Evolutionary conservation across 2,113 vertebrate species (phyloP), one percentile per base, ranked within the genome.

Genomic region (Perognathus longimembris): DNA sequence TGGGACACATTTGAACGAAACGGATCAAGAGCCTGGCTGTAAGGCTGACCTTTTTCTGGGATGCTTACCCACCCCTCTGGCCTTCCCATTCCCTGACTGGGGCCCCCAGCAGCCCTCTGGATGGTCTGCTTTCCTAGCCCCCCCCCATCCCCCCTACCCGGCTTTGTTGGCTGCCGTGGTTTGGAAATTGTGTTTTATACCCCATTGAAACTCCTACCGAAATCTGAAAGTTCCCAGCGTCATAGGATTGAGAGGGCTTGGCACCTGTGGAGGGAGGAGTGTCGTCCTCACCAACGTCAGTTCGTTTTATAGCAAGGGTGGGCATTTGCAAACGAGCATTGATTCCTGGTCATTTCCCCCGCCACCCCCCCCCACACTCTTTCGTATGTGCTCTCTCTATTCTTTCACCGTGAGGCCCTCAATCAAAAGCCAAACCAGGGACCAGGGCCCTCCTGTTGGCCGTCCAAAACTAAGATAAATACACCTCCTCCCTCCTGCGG

Each of bases 1-100:
- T 77, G 70, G 36, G 79, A 54, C 64, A 69, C 14, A 24, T 57
- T 42, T 71, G 7, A 91, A 81, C n/a, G 36, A 89, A 66, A 90
- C 14, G 59, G 18, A 86, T 34, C 12, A 69, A 36, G 30, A 40
- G 57, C 26, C 18, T 59, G 9, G 7, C 28, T 17, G 1, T 36
- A 40, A 63, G 21, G 10, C 5, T 50, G 85, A n/a, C 5, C 18
- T 18, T n/a, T n/a, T n/a, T 83, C 42, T 5, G 57, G 17, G n/a
- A 12, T 28, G 28, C 38, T 38, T 3, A 6, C 30, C 0, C 0
- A 59, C 14, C 15, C 30, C 26, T 38, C 54, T 34, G 15, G 20
- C 14, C 54, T 57, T 83, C 22, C 8, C 20, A 61, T 63, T 24
- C 5, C 7, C 40, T 34, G 40, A 40, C 38, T 17, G 15, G 20